Conservation (phyloP, 2,113 vertebrate genomes). For the Gorilla gorilla region DNA sequence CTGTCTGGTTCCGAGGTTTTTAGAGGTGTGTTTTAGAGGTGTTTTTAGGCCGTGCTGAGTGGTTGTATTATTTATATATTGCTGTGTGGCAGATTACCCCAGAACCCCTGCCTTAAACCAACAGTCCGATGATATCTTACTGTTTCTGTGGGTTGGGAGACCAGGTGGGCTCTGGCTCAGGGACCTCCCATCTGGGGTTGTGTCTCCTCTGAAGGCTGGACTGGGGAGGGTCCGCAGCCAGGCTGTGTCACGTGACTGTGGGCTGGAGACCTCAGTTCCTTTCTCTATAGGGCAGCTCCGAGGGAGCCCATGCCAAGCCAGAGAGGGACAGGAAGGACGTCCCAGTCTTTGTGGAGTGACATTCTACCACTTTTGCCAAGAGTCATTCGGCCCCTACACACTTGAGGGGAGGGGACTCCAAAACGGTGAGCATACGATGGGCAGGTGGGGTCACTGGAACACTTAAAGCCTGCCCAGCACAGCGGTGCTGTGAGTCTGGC, state of each 20-base stretch:
- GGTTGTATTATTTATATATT: not conserved
- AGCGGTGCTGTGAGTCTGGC: not conserved
- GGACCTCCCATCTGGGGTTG: no score
- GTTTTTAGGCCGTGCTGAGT: not conserved
- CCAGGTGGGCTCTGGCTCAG: no score
- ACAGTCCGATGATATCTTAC: not conserved
- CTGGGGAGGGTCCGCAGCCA: fast-evolving
- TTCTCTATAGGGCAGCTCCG: not conserved
- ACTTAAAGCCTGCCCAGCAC: fast-evolving
- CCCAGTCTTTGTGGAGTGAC: no score
- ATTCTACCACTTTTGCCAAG: not conserved
- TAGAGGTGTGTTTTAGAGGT: slow-evolving; percentile 33
- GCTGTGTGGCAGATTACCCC: not conserved
- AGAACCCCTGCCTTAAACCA: not conserved
- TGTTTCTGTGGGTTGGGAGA: not conserved
- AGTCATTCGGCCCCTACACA: not conserved
- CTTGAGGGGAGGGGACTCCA: not conserved
- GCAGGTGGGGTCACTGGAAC: not conserved
- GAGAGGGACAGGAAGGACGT: not conserved
- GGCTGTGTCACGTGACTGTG: not conserved
- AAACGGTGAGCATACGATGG: not conserved
- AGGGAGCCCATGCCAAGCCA: no score
- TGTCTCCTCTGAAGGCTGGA: not conserved
- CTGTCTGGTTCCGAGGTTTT: not conserved
- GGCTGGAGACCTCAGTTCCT: not conserved